Evolutionary conservation across 2,797 vertebrate species (phyloP), one percentile per base, ranked within the genome.

Genomic region (Pseudopleuronectes americanus): DNA sequence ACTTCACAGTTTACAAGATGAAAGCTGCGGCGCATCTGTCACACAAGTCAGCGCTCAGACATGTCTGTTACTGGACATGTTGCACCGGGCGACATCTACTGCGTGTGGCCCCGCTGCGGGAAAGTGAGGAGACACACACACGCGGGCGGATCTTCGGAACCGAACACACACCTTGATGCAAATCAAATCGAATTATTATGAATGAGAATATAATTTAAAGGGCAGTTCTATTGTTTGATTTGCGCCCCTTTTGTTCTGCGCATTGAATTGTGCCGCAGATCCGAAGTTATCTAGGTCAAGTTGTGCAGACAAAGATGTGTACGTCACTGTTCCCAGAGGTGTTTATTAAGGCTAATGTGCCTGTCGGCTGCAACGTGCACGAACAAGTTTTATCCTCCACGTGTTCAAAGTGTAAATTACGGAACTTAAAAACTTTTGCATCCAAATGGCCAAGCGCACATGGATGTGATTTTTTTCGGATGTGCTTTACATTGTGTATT

Each of bases 1-100:
- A 93, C 92, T 92, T 92, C 92, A 92, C 90, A 90, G 89, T 90
- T 92, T 91, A 92, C 90, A 89, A 92, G 87, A 92, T 88, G 87
- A 91, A 87, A 89, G 89, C 87, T 79, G 64, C 76, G 57, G 67
- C 85, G 83, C 84, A 76, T 90, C 90, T 91, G 90, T 92, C 89
- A 92, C 56, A 57, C 79, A 79, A 48, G 81, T 61, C 84, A 66
- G 71, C 64, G 85, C 55, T 60, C 71, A 48, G 47, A 45, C 17
- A 64, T 77, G 75, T 71, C 68, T 86, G 72, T 67, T 60, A 31
- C 70, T 64, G 26, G 74, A 80, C 79, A 76, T 64, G 78, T 64
- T 67, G 66, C 52, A 49, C 41, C 48, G 28, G 49, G 47, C 45
- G 75, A 58, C 71, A 72, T 60, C 31, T 72, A 49, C 45, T 64